phyloP scores from a whole-genome alignment of 2,888 invertebrate species.

The Chorisops tibialis region DNA sequence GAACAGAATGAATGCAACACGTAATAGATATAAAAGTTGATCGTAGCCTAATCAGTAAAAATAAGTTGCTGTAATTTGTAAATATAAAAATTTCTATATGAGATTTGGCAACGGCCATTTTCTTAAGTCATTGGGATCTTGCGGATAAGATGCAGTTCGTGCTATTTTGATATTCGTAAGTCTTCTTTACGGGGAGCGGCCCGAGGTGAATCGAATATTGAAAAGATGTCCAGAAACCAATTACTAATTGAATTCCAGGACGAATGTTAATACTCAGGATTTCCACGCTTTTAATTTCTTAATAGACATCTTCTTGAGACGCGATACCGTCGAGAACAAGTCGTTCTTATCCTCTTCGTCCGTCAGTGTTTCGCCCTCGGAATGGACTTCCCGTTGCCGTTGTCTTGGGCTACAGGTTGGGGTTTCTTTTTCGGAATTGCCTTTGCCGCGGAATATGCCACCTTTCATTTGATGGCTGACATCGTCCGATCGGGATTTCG shows the following conservation, averaged over 20 bases:
- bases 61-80: constrained; percentile 1
- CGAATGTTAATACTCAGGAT: constrained; percentile 64
- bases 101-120: no score
- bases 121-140: no score
- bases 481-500: constrained; percentile 33
- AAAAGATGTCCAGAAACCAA: constrained; percentile 25
- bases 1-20: no score
- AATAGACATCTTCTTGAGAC: constrained; percentile 75
- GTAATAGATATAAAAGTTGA: constrained; percentile 25
- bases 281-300: constrained; percentile 77
- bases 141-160: no score
- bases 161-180: no score
- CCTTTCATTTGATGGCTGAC: constrained; percentile 43
- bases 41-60: constrained; percentile 13
- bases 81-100: constrained; percentile 14
- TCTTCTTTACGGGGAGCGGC: no score
- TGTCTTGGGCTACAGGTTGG: constrained; percentile 47
- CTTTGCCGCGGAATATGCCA: constrained; percentile 57
- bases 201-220: no score
- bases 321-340: constrained; percentile 66
- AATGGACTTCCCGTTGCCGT: constrained; percentile 64
- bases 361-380: constrained; percentile 67
- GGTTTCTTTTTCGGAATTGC: constrained; percentile 60
- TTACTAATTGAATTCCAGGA: constrained; percentile 33
- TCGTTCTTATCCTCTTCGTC: constrained; percentile 65